Conservation (phyloP, 1,140 invertebrate species). For the Eueides isabella region DNA sequence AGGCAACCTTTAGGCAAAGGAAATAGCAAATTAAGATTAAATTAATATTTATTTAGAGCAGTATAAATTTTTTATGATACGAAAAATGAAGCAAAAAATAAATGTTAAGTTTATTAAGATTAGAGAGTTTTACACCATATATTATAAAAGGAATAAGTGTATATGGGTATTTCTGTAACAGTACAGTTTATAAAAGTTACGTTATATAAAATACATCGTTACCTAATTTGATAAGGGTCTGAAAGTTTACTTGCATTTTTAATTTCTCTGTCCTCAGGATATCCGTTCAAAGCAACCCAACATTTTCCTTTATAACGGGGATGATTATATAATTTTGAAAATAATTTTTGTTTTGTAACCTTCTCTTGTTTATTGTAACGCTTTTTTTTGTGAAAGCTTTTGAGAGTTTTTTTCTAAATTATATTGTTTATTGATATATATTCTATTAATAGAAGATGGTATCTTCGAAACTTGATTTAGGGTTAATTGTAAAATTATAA, state of each 20-base stretch:
- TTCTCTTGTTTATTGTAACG: not conserved
- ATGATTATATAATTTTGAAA: conserved; percentile 29
- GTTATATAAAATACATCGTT: conserved; percentile 5
- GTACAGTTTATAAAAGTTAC: not conserved
- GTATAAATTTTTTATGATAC: no score
- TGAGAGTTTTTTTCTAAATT: not conserved
- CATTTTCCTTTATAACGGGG: conserved; percentile 32
- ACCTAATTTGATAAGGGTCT: conserved; percentile 10
- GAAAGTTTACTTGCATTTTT: conserved; percentile 11
- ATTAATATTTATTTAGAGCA: no score
- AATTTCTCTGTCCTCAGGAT: conserved; percentile 24
- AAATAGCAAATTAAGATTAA: no score
- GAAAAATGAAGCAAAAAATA: no score
- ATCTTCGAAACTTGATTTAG: no score
- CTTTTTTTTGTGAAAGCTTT: not conserved
- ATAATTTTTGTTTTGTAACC: not conserved
- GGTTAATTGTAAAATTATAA: no score
- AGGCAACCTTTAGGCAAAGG: no score
- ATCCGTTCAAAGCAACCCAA: conserved; percentile 38
- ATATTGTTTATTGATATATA: not conserved
- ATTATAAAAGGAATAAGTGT: no score
- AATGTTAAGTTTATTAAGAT: no score
- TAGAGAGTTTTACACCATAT: no score
- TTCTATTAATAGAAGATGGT: not conserved
- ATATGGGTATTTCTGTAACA: no score